Evolutionary conservation across 35 echinoderm and acorn worm species (phyloP), one percentile per base, ranked within the genome.

Genomic region (Stichopus chloronotus): DNA sequence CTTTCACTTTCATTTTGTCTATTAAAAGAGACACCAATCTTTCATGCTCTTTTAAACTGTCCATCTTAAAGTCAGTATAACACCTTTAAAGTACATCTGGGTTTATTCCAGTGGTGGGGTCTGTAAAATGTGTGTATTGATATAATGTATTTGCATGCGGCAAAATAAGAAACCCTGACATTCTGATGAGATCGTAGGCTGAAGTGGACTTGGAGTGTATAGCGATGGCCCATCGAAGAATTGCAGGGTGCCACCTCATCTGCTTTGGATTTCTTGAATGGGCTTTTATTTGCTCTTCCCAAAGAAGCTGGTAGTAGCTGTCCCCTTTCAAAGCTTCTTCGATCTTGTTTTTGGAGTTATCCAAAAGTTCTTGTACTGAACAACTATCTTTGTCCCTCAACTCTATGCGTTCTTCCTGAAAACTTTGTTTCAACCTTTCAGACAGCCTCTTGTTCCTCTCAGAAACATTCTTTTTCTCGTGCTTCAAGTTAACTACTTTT

Each of bases 191-290:
- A 4, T 61, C 14, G 59, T 4, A 61, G 14, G 86, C 86, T 6
- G 6, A 24, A 88, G 56, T 4, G 7, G 86, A 88, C 25, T 88
- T 88, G n/a, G 86, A 63, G 58, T 88, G 24, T 55, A 88, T 88
- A n/a, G 86, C 86, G 63, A 88, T 88, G n/a, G 57, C 56, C 55
- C 55, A 88, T 69, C 23, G 60, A 13, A 88, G 13, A 5, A 88
- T 25, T 6, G 86, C 86, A 88, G 86, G 86, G 24, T 88, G 86
- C 57, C 86, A 88, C n/a, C 86, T 55, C 86, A 88, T 88, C 59
- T 88, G 86, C 55, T 69, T 63, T 12, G 56, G 56, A 68, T 52
- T 72, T n/a, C 11, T 57, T 76, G 12, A 52, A 13, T 56, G 81
- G 17, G 84, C 84, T 87, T 87, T 87, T 11, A 87, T 16, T 57